phyloP scores from a whole-genome alignment of 2,888 invertebrate species.

The Hedychridium roseum region DNA sequence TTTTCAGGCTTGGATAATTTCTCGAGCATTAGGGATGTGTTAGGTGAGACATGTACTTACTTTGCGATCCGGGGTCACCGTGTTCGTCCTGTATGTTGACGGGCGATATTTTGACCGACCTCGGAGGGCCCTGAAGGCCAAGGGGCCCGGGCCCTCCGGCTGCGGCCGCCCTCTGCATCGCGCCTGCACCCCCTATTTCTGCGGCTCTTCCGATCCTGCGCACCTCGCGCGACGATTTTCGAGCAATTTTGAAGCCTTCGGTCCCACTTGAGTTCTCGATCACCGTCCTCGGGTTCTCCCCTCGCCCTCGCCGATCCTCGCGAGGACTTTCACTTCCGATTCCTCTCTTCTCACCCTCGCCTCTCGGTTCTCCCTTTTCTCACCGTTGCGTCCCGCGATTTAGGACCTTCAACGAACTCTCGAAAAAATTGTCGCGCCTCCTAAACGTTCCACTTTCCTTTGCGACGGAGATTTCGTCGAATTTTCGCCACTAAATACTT shows the following conservation, averaged over 20 bases:
- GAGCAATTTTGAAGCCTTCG: slow-evolving; percentile 54
- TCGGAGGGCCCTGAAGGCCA: slow-evolving; percentile 60
- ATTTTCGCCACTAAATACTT: too few relatives aligned
- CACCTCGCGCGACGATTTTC: slow-evolving; percentile 49
- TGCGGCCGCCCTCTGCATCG: slow-evolving; percentile 55
- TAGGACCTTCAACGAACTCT: background rate
- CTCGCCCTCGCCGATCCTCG: background rate
- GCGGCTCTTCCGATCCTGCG: slow-evolving; percentile 49
- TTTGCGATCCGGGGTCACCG: slow-evolving; percentile 56
- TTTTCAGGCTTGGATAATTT: too few relatives aligned
- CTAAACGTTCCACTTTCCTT: too few relatives aligned
- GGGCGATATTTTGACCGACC: slow-evolving; percentile 60
- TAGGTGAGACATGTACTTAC: slow-evolving; percentile 43
- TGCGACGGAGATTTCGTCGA: too few relatives aligned
- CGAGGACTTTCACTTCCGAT: too few relatives aligned
- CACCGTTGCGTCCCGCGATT: background rate
- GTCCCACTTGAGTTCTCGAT: slow-evolving; percentile 21
- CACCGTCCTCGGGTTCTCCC: background rate
- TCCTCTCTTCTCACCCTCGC: too few relatives aligned
- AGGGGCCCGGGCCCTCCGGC: slow-evolving; percentile 58
- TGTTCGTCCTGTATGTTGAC: slow-evolving; percentile 58
- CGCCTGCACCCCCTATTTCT: slow-evolving; percentile 54
- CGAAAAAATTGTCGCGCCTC: background rate
- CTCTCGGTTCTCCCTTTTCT: background rate
- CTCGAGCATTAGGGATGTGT: background rate